Percentiles rank a stretch among this genome's conserved stretches.
phyloP scores from a whole-genome alignment of 2,797 vertebrate genomes.

The Melopsittacus undulatus region DNA sequence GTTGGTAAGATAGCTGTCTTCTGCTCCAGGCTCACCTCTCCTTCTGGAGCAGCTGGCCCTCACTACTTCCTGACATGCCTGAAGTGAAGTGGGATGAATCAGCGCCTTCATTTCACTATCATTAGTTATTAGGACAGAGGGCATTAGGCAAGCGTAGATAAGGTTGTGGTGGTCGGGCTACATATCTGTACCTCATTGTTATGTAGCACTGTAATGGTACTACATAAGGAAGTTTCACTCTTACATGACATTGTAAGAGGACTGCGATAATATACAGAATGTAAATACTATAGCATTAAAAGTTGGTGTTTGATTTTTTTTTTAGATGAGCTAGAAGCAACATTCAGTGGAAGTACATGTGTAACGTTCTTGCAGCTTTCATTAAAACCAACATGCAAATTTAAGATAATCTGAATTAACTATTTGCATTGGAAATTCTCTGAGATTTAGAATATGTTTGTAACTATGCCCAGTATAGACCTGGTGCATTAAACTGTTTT shows the following conservation, averaged over 20 bases:
- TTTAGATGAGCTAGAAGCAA: neutral
- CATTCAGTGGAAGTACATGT: neutral
- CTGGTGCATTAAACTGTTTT: neutral
- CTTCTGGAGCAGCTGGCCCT: neutral
- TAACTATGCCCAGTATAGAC: neutral
- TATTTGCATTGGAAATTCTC: neutral
- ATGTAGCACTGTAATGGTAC: neutral
- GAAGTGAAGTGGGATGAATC: neutral
- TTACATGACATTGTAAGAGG: neutral
- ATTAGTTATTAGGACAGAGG: neutral
- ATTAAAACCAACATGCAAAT: neutral
- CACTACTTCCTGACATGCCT: accelerated
- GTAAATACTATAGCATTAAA: neutral
- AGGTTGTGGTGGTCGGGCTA: neutral
- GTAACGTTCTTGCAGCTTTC: neutral
- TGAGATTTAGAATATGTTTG: neutral
- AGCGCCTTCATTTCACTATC: neutral
- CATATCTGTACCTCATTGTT: accelerated
- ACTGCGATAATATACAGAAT: accelerated
- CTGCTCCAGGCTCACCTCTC: neutral
- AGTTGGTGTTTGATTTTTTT: neutral
- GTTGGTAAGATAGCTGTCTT: neutral
- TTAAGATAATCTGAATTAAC: neutral
- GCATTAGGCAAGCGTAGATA: neutral
- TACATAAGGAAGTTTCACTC: neutral